phyloP scores from a whole-genome alignment of 2,113 vertebrate genomes.

The Machaerirhynchus nigripectus region DNA sequence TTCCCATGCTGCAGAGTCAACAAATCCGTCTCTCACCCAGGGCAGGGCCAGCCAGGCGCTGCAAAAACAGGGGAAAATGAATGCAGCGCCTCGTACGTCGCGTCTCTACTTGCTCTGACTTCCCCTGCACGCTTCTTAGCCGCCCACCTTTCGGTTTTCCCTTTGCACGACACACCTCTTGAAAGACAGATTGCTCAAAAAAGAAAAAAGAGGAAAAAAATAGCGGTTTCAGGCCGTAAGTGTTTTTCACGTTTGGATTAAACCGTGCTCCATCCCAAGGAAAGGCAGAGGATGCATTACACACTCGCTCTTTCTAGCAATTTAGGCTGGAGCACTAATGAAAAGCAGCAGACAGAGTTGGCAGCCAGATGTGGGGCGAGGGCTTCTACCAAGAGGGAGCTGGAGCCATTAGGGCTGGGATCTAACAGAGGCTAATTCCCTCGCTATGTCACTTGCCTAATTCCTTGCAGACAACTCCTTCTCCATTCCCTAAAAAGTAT shows the following conservation, averaged over 20 bases:
- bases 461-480: neutral
- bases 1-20: constrained; percentile 66
- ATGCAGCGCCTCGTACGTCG: neutral
- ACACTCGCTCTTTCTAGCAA: neutral
- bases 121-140: neutral
- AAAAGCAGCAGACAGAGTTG: neutral
- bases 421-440: neutral
- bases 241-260: neutral
- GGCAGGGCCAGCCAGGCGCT: constrained; percentile 5
- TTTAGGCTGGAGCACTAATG: neutral
- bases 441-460: neutral
- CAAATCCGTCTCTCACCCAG: constrained; percentile 31
- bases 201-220: neutral
- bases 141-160: neutral
- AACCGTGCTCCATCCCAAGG: neutral
- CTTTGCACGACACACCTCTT: neutral
- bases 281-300: neutral
- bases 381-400: neutral
- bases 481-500: neutral
- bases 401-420: neutral
- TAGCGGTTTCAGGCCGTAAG: neutral
- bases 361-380: neutral
- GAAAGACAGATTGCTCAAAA: neutral
- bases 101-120: neutral
- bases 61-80: constrained; percentile 33